A percentile compares a stretch with the other conserved stretches of the same genome.
Conservation (phyloP, 2,113 vertebrate species). For the Phoenicopterus ruber region DNA sequence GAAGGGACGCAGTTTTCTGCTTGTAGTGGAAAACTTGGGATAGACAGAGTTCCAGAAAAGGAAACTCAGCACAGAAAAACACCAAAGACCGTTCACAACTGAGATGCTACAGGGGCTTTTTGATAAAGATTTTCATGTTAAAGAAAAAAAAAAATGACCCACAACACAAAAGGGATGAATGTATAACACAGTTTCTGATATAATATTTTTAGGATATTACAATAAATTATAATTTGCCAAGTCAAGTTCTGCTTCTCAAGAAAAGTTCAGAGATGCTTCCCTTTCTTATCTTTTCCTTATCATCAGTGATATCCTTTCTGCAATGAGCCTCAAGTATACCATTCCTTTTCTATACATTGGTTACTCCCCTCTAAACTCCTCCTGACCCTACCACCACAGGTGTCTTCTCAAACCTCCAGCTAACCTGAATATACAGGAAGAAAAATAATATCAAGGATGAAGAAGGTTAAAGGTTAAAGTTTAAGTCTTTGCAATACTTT, state of each 20-base stretch:
- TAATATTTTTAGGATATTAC: not conserved
- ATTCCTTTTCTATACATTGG: not conserved
- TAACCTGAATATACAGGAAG: not conserved
- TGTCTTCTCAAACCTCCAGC: not conserved
- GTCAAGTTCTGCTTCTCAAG: not conserved
- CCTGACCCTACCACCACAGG: not conserved
- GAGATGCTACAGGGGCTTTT: not conserved
- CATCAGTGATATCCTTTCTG: not conserved
- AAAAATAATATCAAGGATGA: not conserved
- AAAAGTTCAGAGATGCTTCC: not conserved
- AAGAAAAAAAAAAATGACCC: not conserved
- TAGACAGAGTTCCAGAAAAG: not conserved
- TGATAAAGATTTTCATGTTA: not conserved
- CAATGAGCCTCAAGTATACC: not conserved
- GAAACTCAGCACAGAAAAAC: not conserved
- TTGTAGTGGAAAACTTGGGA: not conserved
- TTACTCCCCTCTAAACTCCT: not conserved
- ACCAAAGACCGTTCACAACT: not conserved
- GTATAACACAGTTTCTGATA: not conserved
- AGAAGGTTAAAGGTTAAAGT: not conserved
- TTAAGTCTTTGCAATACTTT: not conserved
- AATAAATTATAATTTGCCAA: not conserved
- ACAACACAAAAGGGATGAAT: not conserved
- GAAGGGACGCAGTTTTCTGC: conserved; percentile 6
- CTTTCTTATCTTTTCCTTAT: not conserved